Evolutionary conservation across 2,797 vertebrate genomes (phyloP), one percentile per base, ranked within the genome.

Genomic region (Poecilia gillii): DNA sequence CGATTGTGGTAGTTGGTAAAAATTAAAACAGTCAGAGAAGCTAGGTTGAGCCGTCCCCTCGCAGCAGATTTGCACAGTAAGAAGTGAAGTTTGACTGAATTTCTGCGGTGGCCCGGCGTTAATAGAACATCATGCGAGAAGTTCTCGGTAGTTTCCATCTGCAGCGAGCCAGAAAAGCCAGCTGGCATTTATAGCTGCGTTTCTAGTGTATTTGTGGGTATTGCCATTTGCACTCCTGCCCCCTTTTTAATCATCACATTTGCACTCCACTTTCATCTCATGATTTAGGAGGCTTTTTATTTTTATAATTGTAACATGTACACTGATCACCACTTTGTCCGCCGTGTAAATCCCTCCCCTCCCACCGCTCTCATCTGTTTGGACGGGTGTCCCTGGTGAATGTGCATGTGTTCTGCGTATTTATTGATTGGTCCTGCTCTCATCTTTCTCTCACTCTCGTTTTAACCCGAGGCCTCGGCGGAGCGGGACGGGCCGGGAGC

Each of bases 231-330:
- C 86, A 72, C 88, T 88, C 79, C 85, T 74, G 68, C 80, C 88
- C 85, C 77, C 87, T 84, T 91, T 94, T 94, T 89, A 93, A 94
- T 94, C 89, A 82, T 93, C 90, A 88, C 94, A 91, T 94, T 93
- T 93, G 90, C 91, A 90, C 91, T 94, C 89, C 79, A 85, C 92
- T 92, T 94, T 93, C 90, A 91, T 91, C 87, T 89, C 85, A 80
- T 94, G 93, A 93, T 96, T 95, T 95, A 95, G 89, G 90, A 93
- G 92, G 90, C 90, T 91, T 92, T 93, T 93, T 95, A 95, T 95
- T 94, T 96, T 94, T 92, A 84, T 91, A 93, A 93, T 93, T 92
- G 87, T 87, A 90, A 92, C 92, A 87, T 76, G 77, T 74, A 87
- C 85, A 79, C 92, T 70, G 73, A 84, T 80, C 87, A 39, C 87